Evolutionary conservation across 53 echinoderm and acorn worm species (phyloP).

Genomic region (Holothuria scabra): DNA sequence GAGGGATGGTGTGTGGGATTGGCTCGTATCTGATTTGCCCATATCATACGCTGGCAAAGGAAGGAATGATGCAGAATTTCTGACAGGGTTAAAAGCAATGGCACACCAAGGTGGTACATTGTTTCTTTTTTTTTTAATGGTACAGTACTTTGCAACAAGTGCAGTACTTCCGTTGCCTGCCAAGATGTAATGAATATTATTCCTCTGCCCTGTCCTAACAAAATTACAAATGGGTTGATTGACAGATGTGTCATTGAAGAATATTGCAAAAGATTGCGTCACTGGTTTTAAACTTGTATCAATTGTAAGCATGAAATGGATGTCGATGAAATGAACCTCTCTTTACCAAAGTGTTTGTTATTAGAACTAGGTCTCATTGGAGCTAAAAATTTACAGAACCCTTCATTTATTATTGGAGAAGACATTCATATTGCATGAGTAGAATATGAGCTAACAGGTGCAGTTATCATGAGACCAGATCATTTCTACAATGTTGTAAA

Average conservation of each 20-base stretch:
- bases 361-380: neutral
- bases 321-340: too few relatives aligned
- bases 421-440: too few relatives aligned
- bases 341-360: too few relatives aligned
- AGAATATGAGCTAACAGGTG: neutral
- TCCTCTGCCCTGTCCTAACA: neutral
- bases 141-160: too few relatives aligned
- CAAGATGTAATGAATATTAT: neutral
- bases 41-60: neutral
- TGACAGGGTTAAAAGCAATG: neutral
- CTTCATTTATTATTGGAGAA: too few relatives aligned
- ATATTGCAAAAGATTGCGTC: too few relatives aligned
- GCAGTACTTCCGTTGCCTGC: neutral
- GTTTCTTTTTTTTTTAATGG: neutral
- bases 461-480: neutral
- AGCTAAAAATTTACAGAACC: too few relatives aligned
- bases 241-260: too few relatives aligned
- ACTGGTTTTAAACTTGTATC: too few relatives aligned
- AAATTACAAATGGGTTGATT: neutral
- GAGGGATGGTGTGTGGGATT: conserved; percentile 2
- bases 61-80: neutral
- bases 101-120: too few relatives aligned
- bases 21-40: neutral
- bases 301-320: too few relatives aligned
- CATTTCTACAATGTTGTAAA: neutral